These are phyloP conservation scores for Rafetus swinhoei DNA, from an alignment of 2,113 vertebrate genomes.

Conservation along the genomic window DNA sequence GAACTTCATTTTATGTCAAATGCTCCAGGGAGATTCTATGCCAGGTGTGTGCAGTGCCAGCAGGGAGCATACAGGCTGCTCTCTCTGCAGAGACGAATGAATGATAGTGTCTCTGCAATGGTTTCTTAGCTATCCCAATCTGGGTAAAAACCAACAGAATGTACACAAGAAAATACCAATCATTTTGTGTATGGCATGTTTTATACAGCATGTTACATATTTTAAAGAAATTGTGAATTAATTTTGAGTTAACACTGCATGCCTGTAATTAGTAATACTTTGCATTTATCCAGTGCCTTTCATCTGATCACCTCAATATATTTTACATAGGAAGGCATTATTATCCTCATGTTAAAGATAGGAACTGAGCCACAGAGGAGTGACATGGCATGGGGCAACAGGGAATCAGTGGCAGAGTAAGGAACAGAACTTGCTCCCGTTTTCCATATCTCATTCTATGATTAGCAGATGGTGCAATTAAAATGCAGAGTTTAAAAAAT, in stretches of 20 bases:
- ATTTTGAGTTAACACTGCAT: neutral
- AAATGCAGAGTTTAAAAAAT: fast-evolving
- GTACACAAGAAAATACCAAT: neutral
- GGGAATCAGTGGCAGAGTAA: neutral
- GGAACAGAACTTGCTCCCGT: fast-evolving
- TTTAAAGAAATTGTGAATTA: neutral
- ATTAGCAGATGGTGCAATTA: fast-evolving
- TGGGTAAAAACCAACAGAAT: constrained; percentile 35
- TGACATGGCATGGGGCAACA: fast-evolving
- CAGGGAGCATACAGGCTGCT: neutral
- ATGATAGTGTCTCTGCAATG: neutral
- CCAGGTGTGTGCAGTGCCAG: constrained; percentile 23
- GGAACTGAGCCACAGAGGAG: fast-evolving
- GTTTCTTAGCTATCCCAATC: neutral
- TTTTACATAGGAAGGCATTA: neutral
- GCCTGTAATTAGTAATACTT: neutral
- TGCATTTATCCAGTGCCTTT: neutral
- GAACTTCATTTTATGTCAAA: neutral
- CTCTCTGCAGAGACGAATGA: constrained; percentile 44
- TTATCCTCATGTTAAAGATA: fast-evolving
- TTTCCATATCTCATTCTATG: fast-evolving
- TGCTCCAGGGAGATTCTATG: neutral
- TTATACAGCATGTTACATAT: neutral
- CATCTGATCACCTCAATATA: neutral
- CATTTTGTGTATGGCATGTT: neutral